A percentile compares a stretch with the other conserved stretches of the same genome.
phyloP scores from a whole-genome alignment of 1,140 invertebrate species.

The Gonioctena quinquepunctata region DNA sequence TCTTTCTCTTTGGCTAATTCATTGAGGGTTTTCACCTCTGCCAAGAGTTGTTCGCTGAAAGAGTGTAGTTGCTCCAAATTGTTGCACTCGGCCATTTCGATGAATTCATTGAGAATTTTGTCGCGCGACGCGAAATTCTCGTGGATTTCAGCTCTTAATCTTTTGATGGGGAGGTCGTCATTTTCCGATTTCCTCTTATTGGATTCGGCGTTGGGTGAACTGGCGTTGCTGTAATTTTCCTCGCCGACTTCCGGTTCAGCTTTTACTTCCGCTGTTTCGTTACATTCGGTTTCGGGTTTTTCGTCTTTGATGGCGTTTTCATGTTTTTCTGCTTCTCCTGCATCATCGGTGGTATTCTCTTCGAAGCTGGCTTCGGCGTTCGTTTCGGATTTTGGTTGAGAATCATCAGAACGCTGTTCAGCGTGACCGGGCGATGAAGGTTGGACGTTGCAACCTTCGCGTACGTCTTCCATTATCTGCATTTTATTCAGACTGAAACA shows the following conservation, averaged over 20 bases:
- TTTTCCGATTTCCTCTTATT: conserved; percentile 42
- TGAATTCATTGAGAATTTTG: conserved; percentile 64
- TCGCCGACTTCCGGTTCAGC: conserved; percentile 21
- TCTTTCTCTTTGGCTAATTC: conserved; percentile 75
- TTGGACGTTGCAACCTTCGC: conserved; percentile 49
- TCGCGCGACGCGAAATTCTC: conserved; percentile 62
- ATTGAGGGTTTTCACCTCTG: conserved; percentile 68
- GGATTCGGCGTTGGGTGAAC: conserved; percentile 5
- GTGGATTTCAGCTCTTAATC: conserved; percentile 60
- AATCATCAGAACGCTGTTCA: conserved; percentile 38
- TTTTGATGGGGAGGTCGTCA: conserved; percentile 56
- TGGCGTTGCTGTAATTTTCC: conserved; percentile 30
- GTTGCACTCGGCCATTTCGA: conserved; percentile 61
- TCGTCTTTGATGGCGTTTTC: conserved; percentile 11
- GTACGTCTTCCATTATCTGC: conserved; percentile 55
- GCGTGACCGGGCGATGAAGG: conserved; percentile 53
- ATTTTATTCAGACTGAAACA: conserved; percentile 55
- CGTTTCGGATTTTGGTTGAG: conserved; percentile 23
- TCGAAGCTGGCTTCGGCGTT: conserved; percentile 17
- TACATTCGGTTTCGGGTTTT: neutral
- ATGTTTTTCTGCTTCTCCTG: neutral
- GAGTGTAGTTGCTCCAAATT: conserved; percentile 63
- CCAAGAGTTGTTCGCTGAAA: conserved; percentile 62
- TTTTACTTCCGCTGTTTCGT: neutral
- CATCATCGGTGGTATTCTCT: conserved; percentile 15